phyloP scores from a whole-genome alignment of 2,797 vertebrate species.

The Apogon hyalosoma region DNA sequence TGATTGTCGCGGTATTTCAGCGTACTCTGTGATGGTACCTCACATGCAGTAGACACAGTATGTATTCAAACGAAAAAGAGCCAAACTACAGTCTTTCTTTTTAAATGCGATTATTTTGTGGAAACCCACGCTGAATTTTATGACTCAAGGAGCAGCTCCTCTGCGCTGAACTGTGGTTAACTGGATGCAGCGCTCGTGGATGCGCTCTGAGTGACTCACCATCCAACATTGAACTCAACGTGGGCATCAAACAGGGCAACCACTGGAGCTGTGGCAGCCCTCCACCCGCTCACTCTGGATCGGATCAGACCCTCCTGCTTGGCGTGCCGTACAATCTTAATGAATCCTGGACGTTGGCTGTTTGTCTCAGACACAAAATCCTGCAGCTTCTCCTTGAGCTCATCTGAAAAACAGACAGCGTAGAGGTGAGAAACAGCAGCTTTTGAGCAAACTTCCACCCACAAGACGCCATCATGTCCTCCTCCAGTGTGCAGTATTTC shows the following conservation, averaged over 20 bases:
- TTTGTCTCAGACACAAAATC: slow-evolving; percentile 92
- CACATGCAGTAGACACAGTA: slow-evolving; percentile 6
- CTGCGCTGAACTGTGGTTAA: slow-evolving; percentile 30
- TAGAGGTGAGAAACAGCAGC: slow-evolving; percentile 35
- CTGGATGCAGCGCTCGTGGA: slow-evolving; percentile 16
- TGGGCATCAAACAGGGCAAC: slow-evolving; percentile 98
- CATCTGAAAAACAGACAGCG: slow-evolving; percentile 82
- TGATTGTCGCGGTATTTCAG: slow-evolving; percentile 20
- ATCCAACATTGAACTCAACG: slow-evolving; percentile 95
- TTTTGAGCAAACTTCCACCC: slow-evolving; percentile 62
- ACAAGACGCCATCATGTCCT: slow-evolving; percentile 56
- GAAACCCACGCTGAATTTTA: slow-evolving; percentile 41
- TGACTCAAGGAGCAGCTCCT: slow-evolving; percentile 38
- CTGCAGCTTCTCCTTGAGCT: slow-evolving; percentile 93
- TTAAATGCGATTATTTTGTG: slow-evolving; percentile 30
- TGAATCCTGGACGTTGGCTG: slow-evolving; percentile 88
- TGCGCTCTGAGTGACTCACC: slow-evolving; percentile 85
- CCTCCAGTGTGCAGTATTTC: slow-evolving; percentile 63
- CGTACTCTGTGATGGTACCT: not conserved
- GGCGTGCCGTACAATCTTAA: slow-evolving; percentile 93
- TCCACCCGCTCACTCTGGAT: slow-evolving; percentile 96
- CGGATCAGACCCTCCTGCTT: slow-evolving; percentile 97
- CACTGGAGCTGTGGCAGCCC: slow-evolving; percentile 91
- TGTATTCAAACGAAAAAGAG: slow-evolving; percentile 9
- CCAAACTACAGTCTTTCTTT: slow-evolving; percentile 23